A percentile compares a stretch with the other conserved stretches of the same genome.
Evolutionary conservation across 2,888 invertebrate species (phyloP).

Genomic region (Gasteruption jaculator): DNA sequence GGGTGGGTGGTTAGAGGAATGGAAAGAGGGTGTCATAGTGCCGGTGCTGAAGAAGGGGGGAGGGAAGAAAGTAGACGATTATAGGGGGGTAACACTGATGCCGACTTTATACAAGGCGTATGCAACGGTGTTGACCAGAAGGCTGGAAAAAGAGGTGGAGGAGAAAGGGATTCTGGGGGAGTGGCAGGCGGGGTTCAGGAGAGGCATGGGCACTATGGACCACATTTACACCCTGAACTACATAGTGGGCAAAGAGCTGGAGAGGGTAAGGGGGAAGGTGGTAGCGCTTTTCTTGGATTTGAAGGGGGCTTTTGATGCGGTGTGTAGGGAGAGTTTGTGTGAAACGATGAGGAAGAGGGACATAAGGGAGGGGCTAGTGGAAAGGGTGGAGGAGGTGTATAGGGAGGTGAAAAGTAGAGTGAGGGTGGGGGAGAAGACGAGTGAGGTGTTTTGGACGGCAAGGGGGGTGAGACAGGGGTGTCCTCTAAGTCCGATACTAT

Average conservation of each 20-base stretch:
- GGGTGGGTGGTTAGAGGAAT: background rate
- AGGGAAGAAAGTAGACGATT: conserved; percentile 7
- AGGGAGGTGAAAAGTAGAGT: conserved; percentile 6
- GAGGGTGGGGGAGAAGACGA: background rate
- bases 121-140: conserved; percentile 1
- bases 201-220: conserved; percentile 7
- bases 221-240: conserved; percentile 4
- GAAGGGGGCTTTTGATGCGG: conserved; percentile 12
- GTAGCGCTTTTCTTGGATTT: conserved; percentile 6
- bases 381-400: conserved; percentile 6
- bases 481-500: conserved; percentile 10
- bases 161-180: conserved; percentile 7
- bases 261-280: conserved; percentile 1
- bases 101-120: conserved; percentile 9
- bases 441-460: conserved; percentile 3
- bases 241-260: background rate
- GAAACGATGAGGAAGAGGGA: conserved; percentile 6
- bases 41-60: background rate
- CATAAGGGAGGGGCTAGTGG: background rate
- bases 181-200: conserved; percentile 11
- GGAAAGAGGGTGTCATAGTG: background rate
- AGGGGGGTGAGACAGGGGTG: conserved; percentile 7
- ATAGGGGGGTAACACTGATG: background rate
- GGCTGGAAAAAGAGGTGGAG: conserved; percentile 9
- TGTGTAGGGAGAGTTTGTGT: conserved; percentile 5